Conservation (phyloP, 2,797 vertebrate genomes). For the Eidolon dupreanum region DNA sequence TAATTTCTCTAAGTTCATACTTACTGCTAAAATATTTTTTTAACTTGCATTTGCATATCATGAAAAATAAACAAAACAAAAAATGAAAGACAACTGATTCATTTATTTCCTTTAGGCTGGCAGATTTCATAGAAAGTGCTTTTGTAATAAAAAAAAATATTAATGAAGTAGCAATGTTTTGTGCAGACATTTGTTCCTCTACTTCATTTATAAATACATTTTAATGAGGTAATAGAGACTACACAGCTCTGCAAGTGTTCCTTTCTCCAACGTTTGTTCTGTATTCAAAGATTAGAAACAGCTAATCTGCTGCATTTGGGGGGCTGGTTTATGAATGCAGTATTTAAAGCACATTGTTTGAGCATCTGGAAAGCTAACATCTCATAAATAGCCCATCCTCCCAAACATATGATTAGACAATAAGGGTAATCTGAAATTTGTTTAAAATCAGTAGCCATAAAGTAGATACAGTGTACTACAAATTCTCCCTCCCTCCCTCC, state of each 20-base stretch:
- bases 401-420: constrained; percentile 89
- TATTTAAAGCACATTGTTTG: constrained; percentile 85
- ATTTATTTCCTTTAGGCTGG: constrained; percentile 74
- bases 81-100: constrained; percentile 80
- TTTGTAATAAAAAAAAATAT: constrained; percentile 85
- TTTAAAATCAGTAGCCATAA: constrained; percentile 82
- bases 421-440: constrained; percentile 84
- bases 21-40: constrained; percentile 79
- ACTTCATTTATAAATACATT: constrained; percentile 85
- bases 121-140: constrained; percentile 83
- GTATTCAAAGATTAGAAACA: constrained; percentile 87
- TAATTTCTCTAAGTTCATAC: constrained; percentile 73
- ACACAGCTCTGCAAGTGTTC: constrained; percentile 84
- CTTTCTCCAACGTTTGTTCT: constrained; percentile 84
- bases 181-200: constrained; percentile 83
- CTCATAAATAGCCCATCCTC: constrained; percentile 83
- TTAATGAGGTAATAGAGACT: constrained; percentile 85
- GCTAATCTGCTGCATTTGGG: constrained; percentile 85
- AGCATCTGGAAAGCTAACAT: constrained; percentile 88
- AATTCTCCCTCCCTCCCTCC: constrained; percentile 74
- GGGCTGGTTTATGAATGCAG: constrained; percentile 83
- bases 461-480: constrained; percentile 71
- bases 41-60: constrained; percentile 78
- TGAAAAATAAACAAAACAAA: constrained; percentile 83
- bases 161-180: constrained; percentile 85